Base-by-base conservation (phyloP, 2,888 invertebrate species). In the Phaedon cochleariae region DNA sequence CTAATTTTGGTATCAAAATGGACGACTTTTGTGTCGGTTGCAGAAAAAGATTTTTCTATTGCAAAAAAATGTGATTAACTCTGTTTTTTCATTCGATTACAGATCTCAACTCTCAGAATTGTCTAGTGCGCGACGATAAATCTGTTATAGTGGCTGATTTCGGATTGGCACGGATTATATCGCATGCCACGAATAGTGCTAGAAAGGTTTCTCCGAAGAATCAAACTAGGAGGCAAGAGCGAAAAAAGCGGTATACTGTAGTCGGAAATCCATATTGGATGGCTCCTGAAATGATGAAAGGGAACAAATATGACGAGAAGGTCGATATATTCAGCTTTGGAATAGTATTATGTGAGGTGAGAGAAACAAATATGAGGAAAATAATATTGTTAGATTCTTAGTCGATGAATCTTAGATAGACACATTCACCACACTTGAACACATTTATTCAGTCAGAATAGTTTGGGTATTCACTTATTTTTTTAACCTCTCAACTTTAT, bases 251-350 rank as follows among this genome's bases (percentile, higher is more conserved):
- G 12, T 97, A 97, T 82, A 97, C 97, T 0, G 96, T 97, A 26
- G 97, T 97, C 0, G 97, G 97, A 1, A 97, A 96, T 86, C 97
- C 97, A 0, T 97, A 96, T 84, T 97, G 97, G 96, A 97, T 97
- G 97, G 97, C 97, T 0, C 97, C 97, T 0, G 97, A 97, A 84
- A 97, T 97, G 97, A 95, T 97, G 94, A 95, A 94, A 82, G 96
- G 96, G 18, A 93, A 95, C 77, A 93, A 94, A 72, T 97, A 97
- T 82, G 97, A 97, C 79, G 97, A 97, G 81, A 96, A 96, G 83
- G 97, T 97, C 0, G 97, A 97, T 79, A 92, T 97, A 67, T 97
- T 97, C 84, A 96, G 96, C 22, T 97, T 95, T 83, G 97, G 97
- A 31, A 97, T 97, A 71, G 92, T 97, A 66, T 85, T 97, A 2